Evolutionary conservation across 2,797 vertebrate species (phyloP), one percentile per base, ranked within the genome.

Genomic region (Merluccius polli): DNA sequence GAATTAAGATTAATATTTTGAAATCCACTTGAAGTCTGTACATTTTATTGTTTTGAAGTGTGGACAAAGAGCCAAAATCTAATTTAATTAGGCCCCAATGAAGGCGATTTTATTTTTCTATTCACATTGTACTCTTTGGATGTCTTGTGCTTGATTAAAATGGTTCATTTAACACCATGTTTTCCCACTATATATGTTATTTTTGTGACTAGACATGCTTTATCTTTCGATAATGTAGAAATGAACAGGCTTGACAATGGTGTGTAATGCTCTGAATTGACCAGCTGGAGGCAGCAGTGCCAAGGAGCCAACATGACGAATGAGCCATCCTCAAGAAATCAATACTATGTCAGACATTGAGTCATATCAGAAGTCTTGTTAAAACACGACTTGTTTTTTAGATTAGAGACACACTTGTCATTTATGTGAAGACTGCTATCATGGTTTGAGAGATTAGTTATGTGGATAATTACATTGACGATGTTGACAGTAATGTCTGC

Each of bases 31-130:
- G 77, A 82, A 81, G 78, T 85, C 79, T 86, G 73, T 81, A 74
- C 13, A 48, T 81, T 79, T 70, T 74, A 67, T 59, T 70, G 73
- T 35, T 41, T 80, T 73, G 71, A 74, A 73, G 80, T 79, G 75
- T 86, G 67, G 52, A 24, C 79, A 70, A 85, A 86, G 79, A 89
- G 78, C 79, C 85, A 79, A 82, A 78, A 70, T 83, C 86, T 63
- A 77, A 77, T 81, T 85, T 70, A 85, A 78, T 86, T 79, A 83
- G 89, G 81, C 84, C 82, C 85, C 69, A 83, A 88, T 88, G 88
- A 87, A 90, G 87, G 88, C 81, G 41, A 82, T 90, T 92, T 92
- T 93, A 93, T 93, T 94, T 94, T 94, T 94, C 89, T 94, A 93
- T 90, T 88, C 77, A 86, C 85, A 82, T 85, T 92, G 88, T 93